Percentiles rank a stretch among this genome's conserved stretches.
Evolutionary conservation across 2,888 invertebrate genomes (phyloP).

Genomic region (Pachymerium ferrugineum): DNA sequence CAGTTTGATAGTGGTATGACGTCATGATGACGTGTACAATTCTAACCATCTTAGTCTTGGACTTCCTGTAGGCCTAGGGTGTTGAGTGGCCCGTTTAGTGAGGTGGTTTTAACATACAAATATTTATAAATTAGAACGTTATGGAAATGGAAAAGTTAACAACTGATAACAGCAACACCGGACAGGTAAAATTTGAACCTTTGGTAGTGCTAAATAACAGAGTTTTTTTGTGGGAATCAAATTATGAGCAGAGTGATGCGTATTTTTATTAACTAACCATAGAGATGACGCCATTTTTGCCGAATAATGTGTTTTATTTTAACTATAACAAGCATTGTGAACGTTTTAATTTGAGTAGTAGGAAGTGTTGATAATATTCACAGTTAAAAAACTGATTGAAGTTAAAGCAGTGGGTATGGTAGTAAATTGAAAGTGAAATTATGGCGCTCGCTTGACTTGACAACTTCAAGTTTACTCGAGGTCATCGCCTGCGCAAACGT

Average conservation of each 20-base stretch:
- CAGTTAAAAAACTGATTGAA: no score
- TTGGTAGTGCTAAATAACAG: background rate
- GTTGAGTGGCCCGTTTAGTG: constrained; percentile 3
- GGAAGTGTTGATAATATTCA: no score
- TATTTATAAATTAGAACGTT: background rate
- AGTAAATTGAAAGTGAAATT: background rate
- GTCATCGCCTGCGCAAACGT: background rate
- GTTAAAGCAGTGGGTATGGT: background rate
- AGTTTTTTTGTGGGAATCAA: background rate
- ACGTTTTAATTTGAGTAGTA: background rate
- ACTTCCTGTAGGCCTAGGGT: background rate
- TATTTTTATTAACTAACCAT: background rate
- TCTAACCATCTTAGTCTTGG: background rate
- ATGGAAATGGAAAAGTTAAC: background rate
- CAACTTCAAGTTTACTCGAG: background rate
- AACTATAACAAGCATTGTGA: no score
- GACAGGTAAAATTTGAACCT: background rate
- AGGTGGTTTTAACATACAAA: background rate
- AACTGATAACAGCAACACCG: background rate
- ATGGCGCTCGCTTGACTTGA: background rate
- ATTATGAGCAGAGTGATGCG: background rate
- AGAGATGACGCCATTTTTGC: background rate
- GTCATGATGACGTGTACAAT: constrained; percentile 12
- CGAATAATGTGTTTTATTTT: background rate
- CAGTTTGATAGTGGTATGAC: constrained; percentile 15